Conservation (phyloP, 2,888 invertebrate genomes). For the Tuberolachnus salignus region DNA sequence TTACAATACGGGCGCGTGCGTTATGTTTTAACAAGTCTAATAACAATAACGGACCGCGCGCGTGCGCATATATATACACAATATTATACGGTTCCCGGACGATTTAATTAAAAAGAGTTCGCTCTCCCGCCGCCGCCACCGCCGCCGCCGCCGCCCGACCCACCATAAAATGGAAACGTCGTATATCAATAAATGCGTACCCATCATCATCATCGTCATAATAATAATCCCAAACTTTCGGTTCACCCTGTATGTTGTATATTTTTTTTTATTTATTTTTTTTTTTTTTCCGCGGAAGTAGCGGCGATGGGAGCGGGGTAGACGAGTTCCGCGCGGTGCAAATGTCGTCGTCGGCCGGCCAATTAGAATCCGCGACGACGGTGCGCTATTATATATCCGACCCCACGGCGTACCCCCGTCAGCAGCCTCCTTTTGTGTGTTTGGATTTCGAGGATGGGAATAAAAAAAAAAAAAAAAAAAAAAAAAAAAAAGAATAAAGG, state of each 20-base stretch:
- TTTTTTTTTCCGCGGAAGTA: constrained; percentile 3
- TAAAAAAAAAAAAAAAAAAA: background rate
- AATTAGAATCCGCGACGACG: constrained; percentile 38
- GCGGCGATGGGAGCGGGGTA: background rate
- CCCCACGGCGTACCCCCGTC: background rate
- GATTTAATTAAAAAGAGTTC: constrained; percentile 37
- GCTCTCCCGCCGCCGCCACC: no score
- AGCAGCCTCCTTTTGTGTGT: constrained; percentile 31
- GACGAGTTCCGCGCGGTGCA: background rate
- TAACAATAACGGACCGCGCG: constrained; percentile 27
- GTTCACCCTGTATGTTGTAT: background rate
- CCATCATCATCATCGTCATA: no score
- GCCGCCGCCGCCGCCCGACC: no score
- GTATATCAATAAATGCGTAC: no score
- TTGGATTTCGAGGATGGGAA: background rate
- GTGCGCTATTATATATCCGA: background rate
- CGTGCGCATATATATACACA: no score
- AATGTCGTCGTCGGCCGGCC: constrained; percentile 38
- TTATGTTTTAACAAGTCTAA: constrained; percentile 51
- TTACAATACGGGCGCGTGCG: constrained; percentile 30
- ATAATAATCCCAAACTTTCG: constrained; percentile 9
- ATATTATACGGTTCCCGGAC: background rate
- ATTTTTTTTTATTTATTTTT: constrained; percentile 20
- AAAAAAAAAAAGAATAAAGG: constrained; percentile 36
- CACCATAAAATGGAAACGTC: no score